Percentiles rank a stretch among this genome's conserved stretches.
Conservation (phyloP, 2,113 vertebrate genomes). For the Raja brachyura region DNA sequence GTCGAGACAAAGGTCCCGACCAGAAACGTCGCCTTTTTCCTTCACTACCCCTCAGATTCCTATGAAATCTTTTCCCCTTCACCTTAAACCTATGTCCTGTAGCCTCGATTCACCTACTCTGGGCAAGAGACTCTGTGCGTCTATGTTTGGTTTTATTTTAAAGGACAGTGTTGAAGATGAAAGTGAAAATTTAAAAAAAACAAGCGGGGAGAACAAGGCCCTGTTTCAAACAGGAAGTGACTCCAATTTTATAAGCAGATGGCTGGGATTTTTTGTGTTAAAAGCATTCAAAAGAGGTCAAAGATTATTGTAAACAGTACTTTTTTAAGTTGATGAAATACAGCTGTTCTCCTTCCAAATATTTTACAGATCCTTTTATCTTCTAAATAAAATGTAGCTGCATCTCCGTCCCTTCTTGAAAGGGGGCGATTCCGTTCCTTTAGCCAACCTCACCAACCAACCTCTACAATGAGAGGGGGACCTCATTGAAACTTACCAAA, state of each 20-base stretch:
- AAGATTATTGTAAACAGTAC: not conserved
- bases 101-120: too few relatives aligned
- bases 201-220: not conserved
- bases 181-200: not conserved
- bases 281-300: not conserved
- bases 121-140: too few relatives aligned
- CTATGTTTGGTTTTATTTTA: not conserved
- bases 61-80: too few relatives aligned
- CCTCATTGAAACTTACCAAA: too few relatives aligned
- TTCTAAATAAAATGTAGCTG: not conserved
- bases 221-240: not conserved
- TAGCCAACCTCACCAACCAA: too few relatives aligned
- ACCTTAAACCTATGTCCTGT: too few relatives aligned
- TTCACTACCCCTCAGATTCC: too few relatives aligned
- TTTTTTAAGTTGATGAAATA: not conserved
- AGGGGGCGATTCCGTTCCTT: not conserved
- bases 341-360: not conserved
- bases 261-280: not conserved
- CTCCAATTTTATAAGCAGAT: not conserved
- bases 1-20: too few relatives aligned
- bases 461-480: too few relatives aligned
- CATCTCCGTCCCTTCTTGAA: not conserved
- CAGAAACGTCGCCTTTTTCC: too few relatives aligned
- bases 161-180: not conserved
- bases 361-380: not conserved